phyloP scores from a whole-genome alignment of 2,888 invertebrate genomes.

The Oeneis ivallda region DNA sequence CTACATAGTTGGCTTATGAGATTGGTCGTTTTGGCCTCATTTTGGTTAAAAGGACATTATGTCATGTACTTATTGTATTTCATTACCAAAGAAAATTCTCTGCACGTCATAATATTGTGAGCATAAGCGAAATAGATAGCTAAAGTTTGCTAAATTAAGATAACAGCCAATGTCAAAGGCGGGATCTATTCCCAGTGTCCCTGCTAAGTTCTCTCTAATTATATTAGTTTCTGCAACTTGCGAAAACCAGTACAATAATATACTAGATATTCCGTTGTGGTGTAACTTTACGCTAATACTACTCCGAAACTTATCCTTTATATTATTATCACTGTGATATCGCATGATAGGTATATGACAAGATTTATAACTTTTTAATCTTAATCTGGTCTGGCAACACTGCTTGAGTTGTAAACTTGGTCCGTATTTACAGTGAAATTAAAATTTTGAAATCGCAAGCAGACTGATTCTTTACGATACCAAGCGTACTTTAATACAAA shows the following conservation, averaged over 20 bases:
- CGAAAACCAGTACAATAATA: neutral
- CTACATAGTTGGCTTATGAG: too few relatives aligned
- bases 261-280: neutral
- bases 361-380: too few relatives aligned
- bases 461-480: too few relatives aligned
- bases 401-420: too few relatives aligned
- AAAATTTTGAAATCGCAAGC: too few relatives aligned
- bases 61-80: too few relatives aligned
- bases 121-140: neutral
- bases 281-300: neutral
- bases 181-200: slow-evolving; percentile 4
- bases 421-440: too few relatives aligned
- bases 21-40: too few relatives aligned
- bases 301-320: neutral
- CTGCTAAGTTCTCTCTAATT: neutral
- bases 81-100: neutral
- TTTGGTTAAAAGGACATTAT: too few relatives aligned
- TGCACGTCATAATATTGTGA: neutral
- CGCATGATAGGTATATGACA: too few relatives aligned
- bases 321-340: neutral
- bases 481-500: too few relatives aligned
- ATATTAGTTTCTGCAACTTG: neutral
- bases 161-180: neutral
- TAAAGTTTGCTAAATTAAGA: neutral
- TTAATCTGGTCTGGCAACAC: too few relatives aligned